A percentile compares a stretch with the other conserved stretches of the same genome.
phyloP scores from a whole-genome alignment of 1,140 invertebrate species.

The Euwallacea similis region DNA sequence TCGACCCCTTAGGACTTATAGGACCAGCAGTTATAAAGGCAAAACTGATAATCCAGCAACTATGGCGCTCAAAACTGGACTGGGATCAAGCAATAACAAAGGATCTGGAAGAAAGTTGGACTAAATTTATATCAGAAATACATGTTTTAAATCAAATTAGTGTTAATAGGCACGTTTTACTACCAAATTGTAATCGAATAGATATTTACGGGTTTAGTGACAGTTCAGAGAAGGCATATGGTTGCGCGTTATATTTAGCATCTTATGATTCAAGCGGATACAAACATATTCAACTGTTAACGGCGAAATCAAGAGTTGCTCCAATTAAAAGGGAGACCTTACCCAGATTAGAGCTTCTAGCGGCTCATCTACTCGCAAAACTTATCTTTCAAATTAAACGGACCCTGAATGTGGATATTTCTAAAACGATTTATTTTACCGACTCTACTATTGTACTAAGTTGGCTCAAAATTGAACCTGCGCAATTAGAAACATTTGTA shows the following conservation, averaged over 20 bases:
- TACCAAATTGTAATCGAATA: slow-evolving; percentile 7
- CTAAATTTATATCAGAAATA: slow-evolving; percentile 20
- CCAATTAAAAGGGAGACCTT: slow-evolving; percentile 46
- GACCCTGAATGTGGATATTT: slow-evolving; percentile 17
- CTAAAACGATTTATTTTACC: slow-evolving; percentile 48
- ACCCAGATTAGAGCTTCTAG: slow-evolving; percentile 43
- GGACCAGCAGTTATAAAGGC: slow-evolving; percentile 51
- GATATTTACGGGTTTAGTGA: slow-evolving; percentile 49
- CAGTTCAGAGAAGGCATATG: slow-evolving; percentile 47
- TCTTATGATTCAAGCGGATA: slow-evolving; percentile 22
- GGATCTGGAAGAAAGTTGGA: slow-evolving; percentile 8
- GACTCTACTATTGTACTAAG: slow-evolving; percentile 53
- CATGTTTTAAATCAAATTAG: slow-evolving; percentile 15
- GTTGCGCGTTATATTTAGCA: slow-evolving; percentile 45
- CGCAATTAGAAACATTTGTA: slow-evolving; percentile 47
- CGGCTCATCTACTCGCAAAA: slow-evolving; percentile 35
- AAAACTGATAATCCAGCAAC: slow-evolving; percentile 56
- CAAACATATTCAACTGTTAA: slow-evolving; percentile 36
- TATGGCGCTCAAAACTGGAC: slow-evolving; percentile 47
- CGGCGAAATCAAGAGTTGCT: slow-evolving; percentile 46
- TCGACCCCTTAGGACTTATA: slow-evolving; percentile 53
- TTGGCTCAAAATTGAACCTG: slow-evolving; percentile 39
- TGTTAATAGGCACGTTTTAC: slow-evolving; percentile 5
- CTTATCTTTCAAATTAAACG: slow-evolving; percentile 28
- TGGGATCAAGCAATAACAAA: slow-evolving; percentile 35